Percentiles rank a stretch among this genome's conserved stretches.
Evolutionary conservation across 2,888 invertebrate genomes (phyloP).

Genomic region (Anodontia alba): DNA sequence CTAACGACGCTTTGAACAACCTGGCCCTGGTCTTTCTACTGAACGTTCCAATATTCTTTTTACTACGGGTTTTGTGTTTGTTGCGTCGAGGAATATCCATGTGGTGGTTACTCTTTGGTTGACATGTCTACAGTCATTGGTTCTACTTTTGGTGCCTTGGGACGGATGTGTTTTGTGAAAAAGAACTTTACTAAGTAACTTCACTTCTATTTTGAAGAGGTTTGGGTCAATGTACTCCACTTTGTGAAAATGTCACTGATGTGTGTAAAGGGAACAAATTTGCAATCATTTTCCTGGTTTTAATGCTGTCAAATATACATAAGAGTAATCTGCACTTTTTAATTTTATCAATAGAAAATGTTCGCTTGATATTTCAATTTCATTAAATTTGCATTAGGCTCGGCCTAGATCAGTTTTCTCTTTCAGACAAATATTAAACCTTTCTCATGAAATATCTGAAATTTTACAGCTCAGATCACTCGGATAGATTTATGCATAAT

Average conservation of each 20-base stretch:
- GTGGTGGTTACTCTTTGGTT: too few species aligned
- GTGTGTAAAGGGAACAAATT: background rate
- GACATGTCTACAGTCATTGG: too few species aligned
- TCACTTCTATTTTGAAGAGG: too few species aligned
- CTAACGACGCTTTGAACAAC: too few species aligned
- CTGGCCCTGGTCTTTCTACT: too few species aligned
- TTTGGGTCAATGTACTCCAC: too few species aligned
- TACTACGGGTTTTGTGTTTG: too few species aligned
- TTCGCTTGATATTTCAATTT: slow-evolving; percentile 6
- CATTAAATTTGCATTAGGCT: slow-evolving; percentile 13
- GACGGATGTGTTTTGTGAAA: too few species aligned
- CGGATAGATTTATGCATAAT: slow-evolving; percentile 55
- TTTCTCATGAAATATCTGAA: slow-evolving; percentile 10
- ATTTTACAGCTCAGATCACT: background rate
- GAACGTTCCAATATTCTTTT: too few species aligned
- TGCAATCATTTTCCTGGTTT: background rate
- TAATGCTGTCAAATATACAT: background rate
- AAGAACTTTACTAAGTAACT: too few species aligned
- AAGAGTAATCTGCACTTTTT: slow-evolving; percentile 4
- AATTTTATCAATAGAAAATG: slow-evolving; percentile 13
- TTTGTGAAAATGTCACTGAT: background rate
- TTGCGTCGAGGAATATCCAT: too few species aligned
- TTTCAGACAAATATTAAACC: slow-evolving; percentile 1
- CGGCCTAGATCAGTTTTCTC: background rate
- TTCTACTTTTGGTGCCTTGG: too few species aligned